Base-by-base conservation (phyloP, 2,797 vertebrate genomes). In the Tauraco hartlaubi region DNA sequence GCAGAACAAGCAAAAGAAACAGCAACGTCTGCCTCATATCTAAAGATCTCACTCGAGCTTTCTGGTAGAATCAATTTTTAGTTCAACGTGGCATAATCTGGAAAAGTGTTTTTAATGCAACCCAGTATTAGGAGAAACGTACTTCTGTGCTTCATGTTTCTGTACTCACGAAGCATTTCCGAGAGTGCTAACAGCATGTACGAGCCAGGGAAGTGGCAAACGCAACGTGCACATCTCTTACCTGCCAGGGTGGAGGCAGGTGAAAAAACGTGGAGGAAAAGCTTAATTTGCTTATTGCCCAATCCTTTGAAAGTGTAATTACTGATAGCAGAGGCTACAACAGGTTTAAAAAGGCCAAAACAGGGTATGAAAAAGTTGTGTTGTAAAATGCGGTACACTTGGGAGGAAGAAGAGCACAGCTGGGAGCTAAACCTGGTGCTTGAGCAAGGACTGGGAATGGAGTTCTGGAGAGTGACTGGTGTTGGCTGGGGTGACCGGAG, bases 61-160 rank as follows among this genome's bases (percentile, higher is more conserved):
- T 55, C 43, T 92, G 64, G 23, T 81, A 26, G 80, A 96, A 94
- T 94, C 89, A 94, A 64, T 97, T 97, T 96, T 94, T 95, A 90
- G 85, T 96, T 94, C 56, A 49, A 68, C 0, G 9, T 90, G 76
- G 88, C 91, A 69, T 56, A 76, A 88, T 80, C 77, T 78, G 63
- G 66, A 87, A 54, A 61, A 91, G 35, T 66, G 48, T 46, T 83
- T 85, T 92, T 84, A 82, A 81, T 15, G 9, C 77, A 93, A 68
- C 43, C 37, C 59, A 43, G 5, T 93, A 93, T 86, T 89, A 77
- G 75, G 77, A 85, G 46, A 80, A 71, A 72, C 13, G 11, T 44
- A 12, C 28, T 83, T 88, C 28, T 85, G 26, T 68, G 54, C 83
- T 79, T 79, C 67, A 56, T 15, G 4, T 71, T 64, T 92, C 71